Base-by-base conservation (phyloP, 2,797 vertebrate genomes). In the Trematomus bernacchii region DNA sequence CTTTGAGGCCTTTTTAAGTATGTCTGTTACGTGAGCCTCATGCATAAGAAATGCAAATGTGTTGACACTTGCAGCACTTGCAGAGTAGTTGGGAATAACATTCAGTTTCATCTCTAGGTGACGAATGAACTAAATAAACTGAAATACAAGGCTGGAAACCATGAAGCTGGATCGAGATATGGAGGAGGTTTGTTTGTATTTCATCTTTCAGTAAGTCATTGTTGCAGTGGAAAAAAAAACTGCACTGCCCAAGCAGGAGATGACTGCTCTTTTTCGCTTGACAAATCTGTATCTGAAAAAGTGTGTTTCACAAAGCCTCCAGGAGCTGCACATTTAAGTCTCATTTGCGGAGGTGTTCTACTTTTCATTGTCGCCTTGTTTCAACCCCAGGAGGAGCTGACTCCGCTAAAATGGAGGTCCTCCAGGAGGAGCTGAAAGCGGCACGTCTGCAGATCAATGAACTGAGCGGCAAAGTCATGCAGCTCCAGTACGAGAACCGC, bases 391-490 rank as follows among this genome's bases (percentile, higher is more conserved):
- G 88, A 19, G 89, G 94, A 89, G 73, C 80, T 0, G 97, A 99
- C 67, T 91, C 67, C 0, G 95, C 96, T 77, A 99, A 99, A 88
- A 91, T 94, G 3, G 98, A 99, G 89, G 96, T 94, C 0, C 91
- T 99, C 42, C 98, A 99, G 89, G 98, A 99, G 88, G 98, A 99
- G 89, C 95, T 99, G 37, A 99, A 98, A 93, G 96, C 96, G 0
- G 97, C 98, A 0, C 96, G 98, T 52, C 94, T 99, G 90, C 98
- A 99, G 90, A 97, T 99, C 91, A 99, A 99, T 1, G 98, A 99
- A 80, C 93, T 99, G 85, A 99, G 98, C 0, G 98, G 98, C 54
- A 99, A 99, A 92, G 98, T 99, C 74, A 99, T 99, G 98, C 98
- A 99, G 86, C 96, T 99, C 51, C 98, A 99, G 93, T 99, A 99